A percentile compares a stretch with the other conserved stretches of the same genome.
Evolutionary conservation across 2,888 invertebrate genomes (phyloP).

Genomic region (Chrysolina oricalcia): DNA sequence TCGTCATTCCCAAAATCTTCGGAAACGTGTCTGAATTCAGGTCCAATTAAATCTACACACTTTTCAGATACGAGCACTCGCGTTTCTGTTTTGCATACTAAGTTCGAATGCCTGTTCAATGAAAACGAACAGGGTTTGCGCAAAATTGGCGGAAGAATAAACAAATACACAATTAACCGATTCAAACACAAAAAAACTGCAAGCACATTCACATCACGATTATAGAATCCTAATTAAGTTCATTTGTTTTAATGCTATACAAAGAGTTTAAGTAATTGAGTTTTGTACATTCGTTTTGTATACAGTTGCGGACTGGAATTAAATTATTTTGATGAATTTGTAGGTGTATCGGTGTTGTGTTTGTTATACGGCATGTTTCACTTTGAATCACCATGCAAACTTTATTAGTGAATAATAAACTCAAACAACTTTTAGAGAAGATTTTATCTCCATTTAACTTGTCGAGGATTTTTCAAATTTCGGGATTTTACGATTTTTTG

Average conservation of each 20-base stretch:
- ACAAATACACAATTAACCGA: slow-evolving; percentile 19
- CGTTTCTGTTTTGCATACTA: slow-evolving; percentile 15
- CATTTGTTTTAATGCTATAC: slow-evolving; percentile 26
- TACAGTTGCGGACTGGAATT: background rate
- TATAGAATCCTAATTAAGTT: slow-evolving; percentile 28
- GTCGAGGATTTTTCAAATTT: too few species aligned
- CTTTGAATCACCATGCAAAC: too few species aligned
- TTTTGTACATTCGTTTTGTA: slow-evolving; percentile 21
- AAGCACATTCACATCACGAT: slow-evolving; percentile 17
- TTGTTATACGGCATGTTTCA: too few species aligned
- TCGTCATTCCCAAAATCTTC: background rate
- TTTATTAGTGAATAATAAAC: too few species aligned
- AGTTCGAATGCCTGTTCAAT: slow-evolving; percentile 15
- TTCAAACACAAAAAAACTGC: slow-evolving; percentile 8
- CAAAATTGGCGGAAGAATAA: slow-evolving; percentile 16
- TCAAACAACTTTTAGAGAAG: too few species aligned
- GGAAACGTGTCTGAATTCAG: background rate
- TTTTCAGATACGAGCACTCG: background rate
- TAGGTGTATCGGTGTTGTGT: background rate
- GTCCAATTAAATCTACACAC: background rate
- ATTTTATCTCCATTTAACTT: too few species aligned
- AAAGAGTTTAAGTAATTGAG: slow-evolving; percentile 33
- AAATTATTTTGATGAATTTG: slow-evolving; percentile 3
- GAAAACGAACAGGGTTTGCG: slow-evolving; percentile 23
- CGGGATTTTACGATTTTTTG: too few species aligned